Base-by-base conservation (phyloP, 2,888 invertebrate genomes). In the Sesia bembeciformis region DNA sequence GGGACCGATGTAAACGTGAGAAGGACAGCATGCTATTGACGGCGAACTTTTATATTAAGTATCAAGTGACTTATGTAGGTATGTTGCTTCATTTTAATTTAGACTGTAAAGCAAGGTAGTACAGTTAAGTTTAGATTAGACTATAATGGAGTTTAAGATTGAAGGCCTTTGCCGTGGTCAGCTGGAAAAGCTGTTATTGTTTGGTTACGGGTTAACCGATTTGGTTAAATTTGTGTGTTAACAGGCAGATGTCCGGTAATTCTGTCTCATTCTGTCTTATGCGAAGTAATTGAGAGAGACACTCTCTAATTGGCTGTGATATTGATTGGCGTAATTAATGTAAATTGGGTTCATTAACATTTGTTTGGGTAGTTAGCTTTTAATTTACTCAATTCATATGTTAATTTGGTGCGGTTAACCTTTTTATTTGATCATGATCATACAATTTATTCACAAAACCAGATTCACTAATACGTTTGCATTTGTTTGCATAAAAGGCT, bases 171-270 rank as follows among this genome's bases (percentile, higher is more conserved):
- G 57, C 57, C 55, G 72, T 79, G 85, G 85, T 86, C 86, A 84
- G 80, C 81, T 81, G 82, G 81, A 77, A 83, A 83, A 87, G 85
- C 85, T 88, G 87, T 87, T 88, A 87, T 89, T 89, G 88, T 89
- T 89, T 85, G 85, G 84, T 82, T 84, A 82, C 76, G 79, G 88
- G 88, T 87, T 87, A 87, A 89, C 87, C 87, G 84, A 86, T 87
- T 88, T 87, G 85, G 87, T 87, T 86, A 85, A 84, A 84, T 86
- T 87, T 81, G 85, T 85, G 82, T 81, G 82, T 80, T 83, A 84
- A 84, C 80, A 81, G 79, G 78, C 82, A 84, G 81, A 84, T 82
- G 84, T 78, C 80, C 79, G 78, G 73, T 71, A 65, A 63, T 64
- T 73, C 74, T 67, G 62, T 72, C 76, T 75, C 76, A 62, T 64